Base-by-base conservation (phyloP, 2,113 vertebrate genomes). In the Chunga burmeisteri region DNA sequence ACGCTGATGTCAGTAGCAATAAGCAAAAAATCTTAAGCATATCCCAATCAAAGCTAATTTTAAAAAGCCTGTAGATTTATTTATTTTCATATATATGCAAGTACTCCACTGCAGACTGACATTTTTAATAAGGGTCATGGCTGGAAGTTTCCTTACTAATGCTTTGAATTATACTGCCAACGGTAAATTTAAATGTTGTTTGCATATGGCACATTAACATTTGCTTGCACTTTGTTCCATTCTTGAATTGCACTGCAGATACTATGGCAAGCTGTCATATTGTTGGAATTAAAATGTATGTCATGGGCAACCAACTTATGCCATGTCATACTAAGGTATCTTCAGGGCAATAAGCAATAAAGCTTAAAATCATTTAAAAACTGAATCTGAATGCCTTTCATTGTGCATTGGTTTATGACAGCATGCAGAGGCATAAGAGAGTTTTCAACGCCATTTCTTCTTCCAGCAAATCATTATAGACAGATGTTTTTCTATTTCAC, bases 161-260 rank as follows among this genome's bases (percentile, higher is more conserved):
- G 16, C 42, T 96, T 68, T 1, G 4, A 92, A 95, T 93, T 90
- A 44, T 59, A 66, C 78, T 90, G 67, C 96, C 59, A 86, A 86
- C 22, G 81, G 71, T 73, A 92, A 61, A 94, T 91, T 53, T 74
- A 94, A 93, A 91, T 90, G 55, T 93, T 91, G 71, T 82, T 83
- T 91, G 79, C 88, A 95, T 94, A 86, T 4, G 17, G 65, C 38
- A 75, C 68, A 86, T 95, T 88, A 92, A 49, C 74, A 93, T 93
- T 95, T 94, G 73, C 79, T 95, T 91, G 78, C n/a, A 40, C 59
- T 70, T 94, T 88, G 29, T 93, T 87, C 63, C 40, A 34, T 84
- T 96, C 78, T 90, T 74, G 65, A 90, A 42, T 75, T 22, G 22
- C 58, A 47, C n/a, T 55, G 79, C 56, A 91, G 73, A 91, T 27